Evolutionary conservation across 2,797 vertebrate genomes (phyloP).

Genomic region (Percopsis omiscomaycus): DNA sequence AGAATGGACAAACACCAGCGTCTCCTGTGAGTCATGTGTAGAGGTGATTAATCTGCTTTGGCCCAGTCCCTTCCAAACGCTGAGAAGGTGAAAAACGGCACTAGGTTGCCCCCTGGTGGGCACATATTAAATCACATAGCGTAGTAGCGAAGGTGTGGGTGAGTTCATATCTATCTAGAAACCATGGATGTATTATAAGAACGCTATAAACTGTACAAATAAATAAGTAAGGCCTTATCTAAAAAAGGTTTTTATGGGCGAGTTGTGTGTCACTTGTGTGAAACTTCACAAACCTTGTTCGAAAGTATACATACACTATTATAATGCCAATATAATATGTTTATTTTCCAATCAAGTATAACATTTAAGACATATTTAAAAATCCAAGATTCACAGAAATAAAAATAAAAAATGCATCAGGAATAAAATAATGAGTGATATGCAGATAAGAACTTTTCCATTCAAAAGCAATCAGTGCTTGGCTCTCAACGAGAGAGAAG

Average conservation of each 20-base stretch:
- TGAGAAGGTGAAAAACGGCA: conserved; percentile 10
- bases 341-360: conserved; percentile 77
- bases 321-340: conserved; percentile 72
- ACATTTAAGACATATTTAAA: conserved; percentile 71
- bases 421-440: conserved; percentile 68
- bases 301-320: conserved; percentile 63
- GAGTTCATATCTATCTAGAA: too few species aligned
- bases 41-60: conserved; percentile 66
- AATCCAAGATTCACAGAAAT: conserved; percentile 54
- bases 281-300: conserved; percentile 14
- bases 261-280: too few species aligned
- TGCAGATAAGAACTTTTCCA: conserved; percentile 58
- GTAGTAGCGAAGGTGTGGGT: not conserved
- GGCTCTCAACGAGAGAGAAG: conserved; percentile 43
- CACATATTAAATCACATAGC: not conserved
- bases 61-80: conserved; percentile 60
- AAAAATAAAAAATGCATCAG: conserved; percentile 69
- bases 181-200: too few species aligned
- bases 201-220: not conserved
- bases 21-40: conserved; percentile 70
- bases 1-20: conserved; percentile 34
- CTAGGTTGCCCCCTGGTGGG: conserved; percentile 58
- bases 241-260: not conserved
- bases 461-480: conserved; percentile 73
- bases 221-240: not conserved